These are phyloP conservation scores for Caenorhabditis latens DNA, from an alignment of 1,140 invertebrate genomes.

Conservation along the genomic window DNA sequence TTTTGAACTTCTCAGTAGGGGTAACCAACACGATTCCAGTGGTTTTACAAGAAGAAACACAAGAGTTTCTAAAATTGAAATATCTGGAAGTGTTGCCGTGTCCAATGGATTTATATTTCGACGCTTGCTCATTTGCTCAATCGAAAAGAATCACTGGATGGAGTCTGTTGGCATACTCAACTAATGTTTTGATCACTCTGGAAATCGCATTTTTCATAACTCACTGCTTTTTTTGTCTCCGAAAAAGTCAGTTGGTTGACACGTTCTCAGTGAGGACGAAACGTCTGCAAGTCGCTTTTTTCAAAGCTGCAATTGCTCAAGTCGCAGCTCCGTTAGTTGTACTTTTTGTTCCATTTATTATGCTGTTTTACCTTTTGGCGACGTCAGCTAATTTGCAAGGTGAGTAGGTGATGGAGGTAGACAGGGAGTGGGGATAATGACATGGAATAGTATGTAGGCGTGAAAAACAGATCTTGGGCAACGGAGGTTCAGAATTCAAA, in stretches of 20 bases:
- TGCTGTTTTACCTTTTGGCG: background rate
- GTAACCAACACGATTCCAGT: conserved; percentile 15
- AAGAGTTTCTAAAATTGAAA: background rate
- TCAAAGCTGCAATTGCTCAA: conserved; percentile 19
- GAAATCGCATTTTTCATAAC: conserved; percentile 19
- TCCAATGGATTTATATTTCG: conserved; percentile 36
- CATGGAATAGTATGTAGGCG: background rate
- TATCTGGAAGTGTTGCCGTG: conserved; percentile 6
- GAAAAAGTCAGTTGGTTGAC: background rate
- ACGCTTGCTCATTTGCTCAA: conserved; percentile 11
- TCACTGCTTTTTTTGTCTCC: conserved; percentile 1
- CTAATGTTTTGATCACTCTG: background rate
- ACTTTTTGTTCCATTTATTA: conserved; percentile 16
- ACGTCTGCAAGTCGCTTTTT: background rate
- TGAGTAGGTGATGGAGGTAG: background rate
- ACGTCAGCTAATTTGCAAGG: conserved; percentile 22
- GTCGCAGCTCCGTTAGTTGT: background rate
- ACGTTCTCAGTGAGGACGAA: background rate
- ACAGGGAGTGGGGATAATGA: background rate
- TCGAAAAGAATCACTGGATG: conserved; percentile 32
- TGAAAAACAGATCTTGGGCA: too few relatives aligned
- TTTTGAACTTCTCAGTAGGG: conserved; percentile 14
- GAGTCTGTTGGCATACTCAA: background rate
- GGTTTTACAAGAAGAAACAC: conserved; percentile 7
- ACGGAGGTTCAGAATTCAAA: too few relatives aligned